Percentiles rank a stretch among this genome's conserved stretches.
Evolutionary conservation across 2,797 vertebrate genomes (phyloP).

Genomic region (Tapera naevia): DNA sequence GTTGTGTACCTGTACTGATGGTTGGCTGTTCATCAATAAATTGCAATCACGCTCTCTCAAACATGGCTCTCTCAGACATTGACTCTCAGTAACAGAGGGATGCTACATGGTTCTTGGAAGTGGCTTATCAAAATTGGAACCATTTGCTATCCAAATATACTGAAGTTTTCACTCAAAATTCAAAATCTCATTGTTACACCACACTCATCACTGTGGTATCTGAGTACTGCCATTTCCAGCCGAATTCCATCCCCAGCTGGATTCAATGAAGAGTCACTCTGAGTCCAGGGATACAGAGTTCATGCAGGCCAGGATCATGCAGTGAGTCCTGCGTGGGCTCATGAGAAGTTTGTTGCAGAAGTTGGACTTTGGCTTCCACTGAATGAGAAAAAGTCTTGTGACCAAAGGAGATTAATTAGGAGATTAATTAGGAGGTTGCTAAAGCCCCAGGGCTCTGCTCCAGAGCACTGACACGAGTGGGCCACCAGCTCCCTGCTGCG

Average conservation of each 20-base stretch:
- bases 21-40: constrained; percentile 12
- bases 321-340: not conserved
- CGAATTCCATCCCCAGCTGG: constrained; percentile 64
- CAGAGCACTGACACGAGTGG: not conserved
- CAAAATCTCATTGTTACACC: constrained; percentile 54
- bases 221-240: constrained; percentile 37
- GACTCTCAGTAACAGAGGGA: constrained; percentile 18
- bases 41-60: not conserved
- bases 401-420: not conserved
- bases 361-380: not conserved
- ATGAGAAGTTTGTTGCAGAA: not conserved
- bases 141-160: constrained; percentile 35
- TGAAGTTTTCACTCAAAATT: constrained; percentile 62
- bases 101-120: constrained; percentile 54
- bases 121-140: constrained; percentile 65
- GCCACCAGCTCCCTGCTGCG: not conserved
- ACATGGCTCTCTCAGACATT: constrained; percentile 27
- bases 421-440: not conserved
- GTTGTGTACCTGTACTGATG: constrained; percentile 1
- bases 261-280: constrained; percentile 57
- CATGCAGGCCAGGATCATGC: not conserved
- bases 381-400: not conserved
- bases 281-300: not conserved
- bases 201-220: constrained; percentile 71
- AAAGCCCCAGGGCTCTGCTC: rapidly evolving